A percentile compares a stretch with the other conserved stretches of the same genome.
Evolutionary conservation across 2,797 vertebrate genomes (phyloP).

Genomic region (Myotis myotis): DNA sequence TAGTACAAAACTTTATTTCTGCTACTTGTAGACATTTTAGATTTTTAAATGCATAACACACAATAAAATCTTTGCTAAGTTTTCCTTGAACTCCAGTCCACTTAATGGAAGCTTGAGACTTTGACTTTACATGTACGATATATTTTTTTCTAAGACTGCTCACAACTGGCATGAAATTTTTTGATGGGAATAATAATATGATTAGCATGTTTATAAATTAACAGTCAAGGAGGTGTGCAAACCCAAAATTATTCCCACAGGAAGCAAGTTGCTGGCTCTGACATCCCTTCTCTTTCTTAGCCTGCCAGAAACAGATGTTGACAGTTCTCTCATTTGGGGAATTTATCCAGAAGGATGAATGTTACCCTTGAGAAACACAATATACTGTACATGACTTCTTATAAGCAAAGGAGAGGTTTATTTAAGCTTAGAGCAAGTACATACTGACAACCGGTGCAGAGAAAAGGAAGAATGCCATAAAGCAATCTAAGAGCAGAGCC

Average conservation of each 20-base stretch:
- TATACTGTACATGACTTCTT: constrained; percentile 71
- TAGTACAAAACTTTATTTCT: not conserved
- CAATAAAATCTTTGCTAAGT: not conserved
- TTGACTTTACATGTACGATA: constrained; percentile 30
- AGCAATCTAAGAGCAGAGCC: constrained; percentile 33
- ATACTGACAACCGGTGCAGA: constrained; percentile 58
- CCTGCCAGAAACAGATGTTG: constrained; percentile 79
- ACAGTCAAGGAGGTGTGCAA: constrained; percentile 75
- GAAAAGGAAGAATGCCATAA: constrained; percentile 57
- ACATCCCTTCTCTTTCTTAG: constrained; percentile 64
- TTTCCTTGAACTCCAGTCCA: constrained; percentile 46
- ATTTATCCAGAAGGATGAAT: constrained; percentile 71
- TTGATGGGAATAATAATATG: constrained; percentile 68
- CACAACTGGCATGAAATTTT: constrained; percentile 58
- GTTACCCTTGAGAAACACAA: constrained; percentile 78
- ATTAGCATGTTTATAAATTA: constrained; percentile 78
- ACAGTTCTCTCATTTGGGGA: constrained; percentile 74
- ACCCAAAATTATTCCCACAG: constrained; percentile 76
- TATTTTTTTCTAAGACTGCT: constrained; percentile 28
- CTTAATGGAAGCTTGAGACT: constrained; percentile 25
- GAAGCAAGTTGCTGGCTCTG: constrained; percentile 71
- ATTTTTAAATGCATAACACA: constrained; percentile 3
- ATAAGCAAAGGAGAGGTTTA: constrained; percentile 70
- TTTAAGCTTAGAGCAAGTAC: constrained; percentile 70
- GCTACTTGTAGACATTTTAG: not conserved